phyloP scores from a whole-genome alignment of 2,797 vertebrate genomes.

The Cynodonichthys magdalenae region DNA sequence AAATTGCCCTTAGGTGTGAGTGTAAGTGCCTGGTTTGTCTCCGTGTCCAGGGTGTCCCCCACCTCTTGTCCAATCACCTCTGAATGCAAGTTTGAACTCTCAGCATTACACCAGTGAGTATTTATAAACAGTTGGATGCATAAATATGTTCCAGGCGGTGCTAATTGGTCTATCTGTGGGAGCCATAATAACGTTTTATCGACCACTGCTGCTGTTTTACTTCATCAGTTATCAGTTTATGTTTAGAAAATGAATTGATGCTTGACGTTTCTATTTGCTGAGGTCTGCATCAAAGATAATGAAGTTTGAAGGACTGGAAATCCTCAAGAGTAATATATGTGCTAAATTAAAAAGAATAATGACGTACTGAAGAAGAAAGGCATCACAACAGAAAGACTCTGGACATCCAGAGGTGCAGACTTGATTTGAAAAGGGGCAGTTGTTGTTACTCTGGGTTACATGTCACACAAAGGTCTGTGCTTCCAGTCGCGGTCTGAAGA shows the following conservation, averaged over 20 bases:
- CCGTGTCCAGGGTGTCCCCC: background rate
- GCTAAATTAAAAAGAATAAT: slow-evolving; percentile 57
- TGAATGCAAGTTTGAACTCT: background rate
- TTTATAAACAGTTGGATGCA: background rate
- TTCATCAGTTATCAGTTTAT: slow-evolving; percentile 18
- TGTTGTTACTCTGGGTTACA: too few species aligned
- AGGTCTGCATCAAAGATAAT: slow-evolving; percentile 23
- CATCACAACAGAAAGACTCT: background rate
- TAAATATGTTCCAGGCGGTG: too few species aligned
- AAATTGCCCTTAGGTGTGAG: background rate
- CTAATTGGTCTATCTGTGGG: too few species aligned
- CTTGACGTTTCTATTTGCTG: slow-evolving; percentile 19
- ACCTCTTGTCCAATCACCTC: background rate
- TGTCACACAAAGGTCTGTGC: too few species aligned
- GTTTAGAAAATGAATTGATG: slow-evolving; percentile 1
- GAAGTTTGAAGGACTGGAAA: slow-evolving; percentile 33
- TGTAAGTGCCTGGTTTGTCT: background rate
- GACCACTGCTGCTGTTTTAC: too few species aligned
- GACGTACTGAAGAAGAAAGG: slow-evolving; percentile 42
- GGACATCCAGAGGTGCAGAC: too few species aligned
- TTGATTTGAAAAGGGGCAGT: too few species aligned
- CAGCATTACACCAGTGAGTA: background rate
- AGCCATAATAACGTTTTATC: too few species aligned
- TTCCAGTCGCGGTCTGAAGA: too few species aligned
- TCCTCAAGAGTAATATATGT: slow-evolving; percentile 28